Evolutionary conservation across 2,113 vertebrate genomes (phyloP), one percentile per base, ranked within the genome.

Genomic region (Noctilio leporinus): DNA sequence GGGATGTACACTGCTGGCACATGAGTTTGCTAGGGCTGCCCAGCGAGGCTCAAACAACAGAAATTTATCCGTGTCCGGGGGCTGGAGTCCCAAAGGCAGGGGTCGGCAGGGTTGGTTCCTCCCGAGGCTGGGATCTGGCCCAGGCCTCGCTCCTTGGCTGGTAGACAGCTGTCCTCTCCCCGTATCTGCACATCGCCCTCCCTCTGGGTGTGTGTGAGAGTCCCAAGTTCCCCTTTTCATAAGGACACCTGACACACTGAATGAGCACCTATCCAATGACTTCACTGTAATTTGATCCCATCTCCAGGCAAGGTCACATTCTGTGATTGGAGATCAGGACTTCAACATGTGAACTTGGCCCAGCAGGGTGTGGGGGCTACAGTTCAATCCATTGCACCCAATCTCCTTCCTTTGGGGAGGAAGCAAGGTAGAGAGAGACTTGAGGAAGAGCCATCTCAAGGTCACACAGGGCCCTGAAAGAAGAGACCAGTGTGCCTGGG

Each of bases 161-260:
- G 1, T 0, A 30, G 22, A 35, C 0, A 6, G 72, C 47, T 8
- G 0, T 38, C 64, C 35, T 70, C 14, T 80, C 82, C n/a, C 10
- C 6, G 24, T 2, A n/a, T 12, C 35, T 38, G 43, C 6, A 43
- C 28, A 3, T 17, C 3, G 0, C 15, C 40, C 35, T 64, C 22
- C 20, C 7, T 45, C 30, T 8, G 0, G 24, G 20, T 5, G 14
- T 12, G 69, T 59, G 11, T 33, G 15, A 40, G 20, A 10, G 40
- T 69, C 17, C 40, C 33, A 15, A 33, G 26, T 49, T 64, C 19
- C 69, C 20, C 40, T 62, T 47, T 80, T 9, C 35, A 51, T 45
- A 35, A 85, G 22, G 83, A 69, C 12, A 6, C 2, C 0, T 2
- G 12, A 28, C 78, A 10, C 22, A 30, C 0, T 9, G 47, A 40